Evolutionary conservation across 2,797 vertebrate species (phyloP).

Genomic region (Falco novaeseelandiae): DNA sequence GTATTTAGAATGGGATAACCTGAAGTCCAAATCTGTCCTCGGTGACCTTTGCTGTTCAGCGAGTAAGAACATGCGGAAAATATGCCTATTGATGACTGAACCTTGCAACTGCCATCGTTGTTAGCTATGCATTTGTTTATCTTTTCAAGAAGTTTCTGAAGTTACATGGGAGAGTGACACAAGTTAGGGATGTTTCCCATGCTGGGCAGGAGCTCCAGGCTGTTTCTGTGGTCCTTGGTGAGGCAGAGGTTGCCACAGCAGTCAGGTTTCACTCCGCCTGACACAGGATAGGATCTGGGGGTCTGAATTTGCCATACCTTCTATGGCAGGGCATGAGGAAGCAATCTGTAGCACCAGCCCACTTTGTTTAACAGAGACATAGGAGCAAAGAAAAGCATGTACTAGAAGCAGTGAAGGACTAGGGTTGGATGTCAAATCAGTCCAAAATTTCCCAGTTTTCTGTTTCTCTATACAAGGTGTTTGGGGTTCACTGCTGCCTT

Average conservation of each 20-base stretch:
- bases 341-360: neutral
- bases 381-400: neutral
- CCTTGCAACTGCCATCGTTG: neutral
- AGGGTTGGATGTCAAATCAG: neutral
- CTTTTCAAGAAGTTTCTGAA: neutral
- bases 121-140: neutral
- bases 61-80: neutral
- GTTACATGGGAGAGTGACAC: neutral
- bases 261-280: neutral
- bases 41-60: neutral
- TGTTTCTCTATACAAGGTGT: neutral
- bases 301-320: neutral
- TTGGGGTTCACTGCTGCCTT: neutral
- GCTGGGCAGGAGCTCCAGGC: neutral
- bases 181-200: neutral
- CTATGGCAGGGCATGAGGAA: neutral
- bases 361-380: neutral
- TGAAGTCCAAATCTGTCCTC: neutral
- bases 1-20: neutral
- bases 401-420: neutral
- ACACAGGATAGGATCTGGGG: fast-evolving
- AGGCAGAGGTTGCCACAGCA: neutral
- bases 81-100: neutral
- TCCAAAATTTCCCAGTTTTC: neutral
- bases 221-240: neutral